phyloP scores from a whole-genome alignment of 2,888 invertebrate genomes.

The Ceraclea dissimilis region DNA sequence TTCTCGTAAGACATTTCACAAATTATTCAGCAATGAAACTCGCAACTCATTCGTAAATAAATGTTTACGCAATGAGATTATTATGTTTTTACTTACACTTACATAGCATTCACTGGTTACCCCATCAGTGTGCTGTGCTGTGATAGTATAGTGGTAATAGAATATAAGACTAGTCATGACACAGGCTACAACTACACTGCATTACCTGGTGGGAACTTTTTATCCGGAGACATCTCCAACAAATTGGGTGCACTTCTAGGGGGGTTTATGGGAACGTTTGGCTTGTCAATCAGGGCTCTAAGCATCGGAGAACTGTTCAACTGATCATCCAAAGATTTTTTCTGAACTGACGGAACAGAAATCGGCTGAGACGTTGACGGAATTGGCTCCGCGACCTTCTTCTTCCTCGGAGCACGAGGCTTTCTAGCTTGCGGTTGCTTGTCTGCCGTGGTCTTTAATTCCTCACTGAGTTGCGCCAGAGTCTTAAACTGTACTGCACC shows the following conservation, averaged over 20 bases:
- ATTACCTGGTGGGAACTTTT: neutral
- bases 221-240: neutral
- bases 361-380: neutral
- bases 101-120: no score
- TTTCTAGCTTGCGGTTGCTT: no score
- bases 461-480: neutral
- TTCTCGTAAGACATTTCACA: no score
- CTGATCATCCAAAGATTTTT: constrained; percentile 29
- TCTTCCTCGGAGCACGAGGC: neutral
- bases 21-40: no score
- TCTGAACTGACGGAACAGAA: constrained; percentile 12
- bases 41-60: no score
- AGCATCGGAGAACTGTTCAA: constrained; percentile 28
- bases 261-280: constrained; percentile 18
- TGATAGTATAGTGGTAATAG: no score
- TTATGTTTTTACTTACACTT: no score
- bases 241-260: neutral
- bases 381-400: neutral
- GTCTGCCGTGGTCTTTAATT: no score
- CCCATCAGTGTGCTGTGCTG: no score
- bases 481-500: neutral
- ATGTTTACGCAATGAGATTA: no score
- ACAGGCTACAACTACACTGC: no score
- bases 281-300: constrained; percentile 27
- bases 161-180: no score